Conservation (phyloP, 2,113 vertebrate species). For the Melanostigma gelatinosum region DNA sequence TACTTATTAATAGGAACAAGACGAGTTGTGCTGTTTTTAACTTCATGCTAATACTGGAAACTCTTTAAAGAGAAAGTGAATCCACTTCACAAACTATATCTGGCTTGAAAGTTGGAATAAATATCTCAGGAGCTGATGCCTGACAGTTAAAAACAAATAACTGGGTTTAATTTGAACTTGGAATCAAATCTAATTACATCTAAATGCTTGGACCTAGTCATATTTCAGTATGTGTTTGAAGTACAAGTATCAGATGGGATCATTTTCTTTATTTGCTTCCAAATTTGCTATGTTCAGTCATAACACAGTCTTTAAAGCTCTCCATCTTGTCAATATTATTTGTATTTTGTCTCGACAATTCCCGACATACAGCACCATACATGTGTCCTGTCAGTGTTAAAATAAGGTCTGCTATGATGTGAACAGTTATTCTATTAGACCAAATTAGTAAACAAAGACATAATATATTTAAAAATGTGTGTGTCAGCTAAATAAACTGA, state of each 20-base stretch:
- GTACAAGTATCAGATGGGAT: not conserved
- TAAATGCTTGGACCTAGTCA: not conserved
- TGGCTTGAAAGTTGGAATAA: not conserved
- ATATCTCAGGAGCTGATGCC: constrained; percentile 2
- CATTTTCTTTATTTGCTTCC: not conserved
- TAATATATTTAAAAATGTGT: not conserved
- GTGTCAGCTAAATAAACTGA: not conserved
- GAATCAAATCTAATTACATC: not conserved
- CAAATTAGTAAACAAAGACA: not conserved
- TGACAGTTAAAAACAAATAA: constrained; percentile 13
- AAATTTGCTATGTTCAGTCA: not conserved
- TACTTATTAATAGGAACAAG: constrained; percentile 13
- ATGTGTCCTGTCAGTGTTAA: not conserved
- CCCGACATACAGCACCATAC: not conserved
- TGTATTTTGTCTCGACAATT: not conserved
- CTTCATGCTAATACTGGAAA: constrained; percentile 6
- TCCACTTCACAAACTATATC: constrained; percentile 4
- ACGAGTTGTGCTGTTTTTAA: constrained; percentile 16
- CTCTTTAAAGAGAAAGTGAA: constrained; percentile 1
- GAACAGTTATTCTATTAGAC: not conserved
- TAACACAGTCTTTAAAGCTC: not conserved
- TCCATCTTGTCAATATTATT: not conserved
- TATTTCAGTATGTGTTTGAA: not conserved
- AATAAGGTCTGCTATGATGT: not conserved
- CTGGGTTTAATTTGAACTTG: constrained; percentile 18